Percentiles rank a stretch among this genome's conserved stretches.
Conservation (phyloP, 1,140 invertebrate species). For the Bombus waltoni region DNA sequence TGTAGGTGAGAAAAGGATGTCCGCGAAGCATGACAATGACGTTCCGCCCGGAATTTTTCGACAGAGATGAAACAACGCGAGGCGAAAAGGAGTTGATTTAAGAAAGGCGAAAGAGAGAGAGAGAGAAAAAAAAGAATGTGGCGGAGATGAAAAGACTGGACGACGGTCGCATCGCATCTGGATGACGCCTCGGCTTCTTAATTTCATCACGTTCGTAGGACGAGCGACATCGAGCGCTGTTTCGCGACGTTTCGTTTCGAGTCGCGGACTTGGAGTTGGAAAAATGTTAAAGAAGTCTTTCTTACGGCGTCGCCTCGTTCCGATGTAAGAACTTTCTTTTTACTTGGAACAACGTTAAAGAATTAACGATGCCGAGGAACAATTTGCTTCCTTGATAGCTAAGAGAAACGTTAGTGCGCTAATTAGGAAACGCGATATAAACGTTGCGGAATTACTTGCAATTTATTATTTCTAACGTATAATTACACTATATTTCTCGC, state of each 20-base stretch:
- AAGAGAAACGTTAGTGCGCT: background rate
- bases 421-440: background rate
- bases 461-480: background rate
- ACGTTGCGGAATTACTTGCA: background rate
- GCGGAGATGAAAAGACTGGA: constrained; percentile 30
- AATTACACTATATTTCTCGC: background rate
- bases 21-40: constrained; percentile 42
- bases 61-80: constrained; percentile 22
- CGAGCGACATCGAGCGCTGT: constrained; percentile 23
- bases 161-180: constrained; percentile 29
- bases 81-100: constrained; percentile 31
- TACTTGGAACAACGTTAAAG: background rate
- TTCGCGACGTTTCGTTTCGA: constrained; percentile 50
- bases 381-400: background rate
- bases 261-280: constrained; percentile 11
- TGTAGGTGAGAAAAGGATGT: constrained; percentile 4
- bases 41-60: constrained; percentile 43
- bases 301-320: background rate
- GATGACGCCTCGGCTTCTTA: constrained; percentile 53
- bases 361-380: background rate
- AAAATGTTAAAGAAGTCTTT: constrained; percentile 2
- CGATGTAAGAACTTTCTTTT: no score
- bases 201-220: constrained; percentile 60
- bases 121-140: background rate
- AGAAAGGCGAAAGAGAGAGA: background rate